A percentile compares a stretch with the other conserved stretches of the same genome.
Evolutionary conservation across 2,888 invertebrate genomes (phyloP).

Genomic region (Lycophotia porphyrea): DNA sequence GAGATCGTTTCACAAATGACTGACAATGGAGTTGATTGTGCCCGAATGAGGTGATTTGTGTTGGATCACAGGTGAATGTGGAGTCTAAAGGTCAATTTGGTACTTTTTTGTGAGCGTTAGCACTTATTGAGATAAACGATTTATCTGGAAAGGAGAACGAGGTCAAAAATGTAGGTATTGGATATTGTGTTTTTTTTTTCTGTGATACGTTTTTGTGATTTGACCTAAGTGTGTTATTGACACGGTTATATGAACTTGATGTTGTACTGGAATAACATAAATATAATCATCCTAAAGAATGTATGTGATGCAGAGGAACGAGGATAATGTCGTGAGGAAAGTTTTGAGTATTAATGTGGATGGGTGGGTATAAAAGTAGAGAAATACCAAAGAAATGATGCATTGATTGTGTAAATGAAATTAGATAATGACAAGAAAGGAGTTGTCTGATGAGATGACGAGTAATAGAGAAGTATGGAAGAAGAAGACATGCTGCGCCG

Average conservation of each 20-base stretch:
- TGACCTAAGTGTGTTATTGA: background rate
- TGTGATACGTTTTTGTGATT: background rate
- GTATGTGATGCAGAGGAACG: too few relatives aligned
- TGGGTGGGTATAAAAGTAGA: too few relatives aligned
- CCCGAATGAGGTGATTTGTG: constrained; percentile 72
- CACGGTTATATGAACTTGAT: background rate
- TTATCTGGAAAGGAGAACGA: constrained; percentile 7
- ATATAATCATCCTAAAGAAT: background rate
- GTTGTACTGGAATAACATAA: background rate
- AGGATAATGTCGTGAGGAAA: too few relatives aligned
- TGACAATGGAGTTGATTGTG: constrained; percentile 78
- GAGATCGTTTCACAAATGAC: constrained; percentile 75
- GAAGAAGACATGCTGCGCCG: too few relatives aligned
- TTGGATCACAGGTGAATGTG: constrained; percentile 66
- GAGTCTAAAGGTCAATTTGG: constrained; percentile 61
- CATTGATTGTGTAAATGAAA: too few relatives aligned
- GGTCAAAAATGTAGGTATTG: background rate
- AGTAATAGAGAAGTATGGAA: too few relatives aligned
- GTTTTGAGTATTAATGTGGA: too few relatives aligned
- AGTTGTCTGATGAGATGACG: too few relatives aligned
- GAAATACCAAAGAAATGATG: too few relatives aligned
- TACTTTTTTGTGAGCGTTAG: constrained; percentile 53
- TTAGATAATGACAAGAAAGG: too few relatives aligned
- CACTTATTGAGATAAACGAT: constrained; percentile 52
- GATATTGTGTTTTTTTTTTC: constrained; percentile 1